Evolutionary conservation across 2,888 invertebrate genomes (phyloP).

Genomic region (Thysanoteuthis rhombus): DNA sequence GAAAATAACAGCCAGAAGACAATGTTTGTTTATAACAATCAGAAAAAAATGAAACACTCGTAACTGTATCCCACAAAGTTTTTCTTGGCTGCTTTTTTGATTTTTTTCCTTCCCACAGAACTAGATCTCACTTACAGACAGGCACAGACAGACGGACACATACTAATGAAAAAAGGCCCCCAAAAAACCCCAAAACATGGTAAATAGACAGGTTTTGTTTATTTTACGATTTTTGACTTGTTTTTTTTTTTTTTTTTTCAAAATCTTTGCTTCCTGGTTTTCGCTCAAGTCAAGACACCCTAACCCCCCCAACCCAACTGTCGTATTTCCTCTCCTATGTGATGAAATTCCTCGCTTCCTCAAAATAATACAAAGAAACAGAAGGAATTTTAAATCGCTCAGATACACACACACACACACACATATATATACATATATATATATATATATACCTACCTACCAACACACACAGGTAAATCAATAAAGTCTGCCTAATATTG

Average conservation of each 20-base stretch:
- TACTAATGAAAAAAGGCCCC: background rate
- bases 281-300: background rate
- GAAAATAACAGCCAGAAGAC: background rate
- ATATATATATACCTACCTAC: too few relatives aligned
- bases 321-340: background rate
- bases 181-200: background rate
- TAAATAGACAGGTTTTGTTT: background rate
- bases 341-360: background rate
- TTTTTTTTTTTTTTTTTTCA: too few relatives aligned
- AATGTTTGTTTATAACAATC: slow-evolving; percentile 12
- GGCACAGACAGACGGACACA: background rate
- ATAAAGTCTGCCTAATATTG: too few relatives aligned
- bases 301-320: background rate
- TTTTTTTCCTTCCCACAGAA: background rate
- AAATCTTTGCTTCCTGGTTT: background rate
- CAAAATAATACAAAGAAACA: background rate
- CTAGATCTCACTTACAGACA: background rate
- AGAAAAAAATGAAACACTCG: background rate
- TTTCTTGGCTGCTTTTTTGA: background rate
- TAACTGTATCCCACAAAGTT: background rate
- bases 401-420: background rate
- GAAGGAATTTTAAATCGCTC: background rate
- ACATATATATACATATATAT: too few relatives aligned
- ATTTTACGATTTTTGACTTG: background rate
- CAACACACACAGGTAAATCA: too few relatives aligned